A percentile compares a stretch with the other conserved stretches of the same genome.
phyloP scores from a whole-genome alignment of 2,888 invertebrate genomes.

The Limnephilus rhombicus region DNA sequence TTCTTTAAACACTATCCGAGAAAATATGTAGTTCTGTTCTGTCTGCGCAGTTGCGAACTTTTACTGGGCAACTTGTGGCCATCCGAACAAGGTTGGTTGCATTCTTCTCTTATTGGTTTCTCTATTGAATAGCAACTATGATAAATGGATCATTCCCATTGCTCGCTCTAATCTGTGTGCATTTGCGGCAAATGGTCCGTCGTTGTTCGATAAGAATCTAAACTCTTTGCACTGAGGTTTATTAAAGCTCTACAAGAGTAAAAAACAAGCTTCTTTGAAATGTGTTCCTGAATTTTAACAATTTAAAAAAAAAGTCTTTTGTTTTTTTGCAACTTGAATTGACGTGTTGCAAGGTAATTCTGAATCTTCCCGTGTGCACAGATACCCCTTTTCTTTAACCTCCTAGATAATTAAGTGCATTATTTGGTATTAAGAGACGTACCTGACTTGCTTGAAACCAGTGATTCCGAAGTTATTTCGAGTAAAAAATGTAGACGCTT shows the following conservation, averaged over 20 bases:
- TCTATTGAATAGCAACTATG: not conserved
- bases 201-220: not conserved
- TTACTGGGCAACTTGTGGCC: slow-evolving; percentile 29
- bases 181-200: not conserved
- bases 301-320: no score
- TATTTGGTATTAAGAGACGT: no score
- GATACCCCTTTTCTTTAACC: no score
- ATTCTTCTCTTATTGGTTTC: not conserved
- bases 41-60: slow-evolving; percentile 15
- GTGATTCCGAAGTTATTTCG: no score
- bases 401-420: no score
- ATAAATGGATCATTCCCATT: not conserved
- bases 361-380: no score
- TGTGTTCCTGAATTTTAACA: no score
- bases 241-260: not conserved
- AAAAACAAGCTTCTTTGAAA: not conserved
- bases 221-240: not conserved
- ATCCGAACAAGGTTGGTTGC: not conserved
- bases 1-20: slow-evolving; percentile 19
- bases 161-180: not conserved
- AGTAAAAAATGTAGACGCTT: no score
- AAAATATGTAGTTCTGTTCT: not conserved
- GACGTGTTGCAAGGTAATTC: no score
- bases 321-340: no score
- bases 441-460: no score